These are phyloP conservation scores for Strix aluco DNA, from an alignment of 2,113 vertebrate species.

Conservation along the genomic window DNA sequence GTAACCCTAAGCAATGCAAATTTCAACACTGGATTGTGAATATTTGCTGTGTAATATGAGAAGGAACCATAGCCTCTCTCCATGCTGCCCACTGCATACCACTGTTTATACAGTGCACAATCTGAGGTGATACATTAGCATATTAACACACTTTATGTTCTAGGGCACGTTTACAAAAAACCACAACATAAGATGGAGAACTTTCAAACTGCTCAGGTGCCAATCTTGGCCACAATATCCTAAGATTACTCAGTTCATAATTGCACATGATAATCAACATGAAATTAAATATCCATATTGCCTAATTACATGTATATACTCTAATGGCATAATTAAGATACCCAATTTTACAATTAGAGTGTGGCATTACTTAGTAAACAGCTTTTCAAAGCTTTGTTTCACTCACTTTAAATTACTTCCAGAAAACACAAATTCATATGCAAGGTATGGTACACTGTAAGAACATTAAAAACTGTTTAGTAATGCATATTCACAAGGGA, in stretches of 20 bases:
- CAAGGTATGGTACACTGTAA: background rate
- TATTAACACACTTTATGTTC: background rate
- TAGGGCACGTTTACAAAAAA: background rate
- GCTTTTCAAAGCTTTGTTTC: conserved; percentile 34
- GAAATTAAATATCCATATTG: conserved; percentile 45
- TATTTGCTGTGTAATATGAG: background rate
- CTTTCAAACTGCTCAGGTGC: background rate
- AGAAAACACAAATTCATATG: conserved; percentile 3
- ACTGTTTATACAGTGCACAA: background rate
- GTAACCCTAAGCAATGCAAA: background rate
- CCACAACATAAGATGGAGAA: background rate
- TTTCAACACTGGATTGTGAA: background rate
- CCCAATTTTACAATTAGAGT: conserved; percentile 19
- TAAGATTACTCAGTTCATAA: conserved; percentile 15
- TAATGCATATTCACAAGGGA: background rate
- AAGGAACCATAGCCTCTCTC: background rate
- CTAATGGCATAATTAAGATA: conserved; percentile 34
- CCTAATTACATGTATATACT: conserved; percentile 1
- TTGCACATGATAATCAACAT: conserved; percentile 10
- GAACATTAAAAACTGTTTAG: background rate
- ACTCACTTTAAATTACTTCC: background rate
- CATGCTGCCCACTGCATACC: background rate
- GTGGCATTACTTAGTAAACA: conserved; percentile 21
- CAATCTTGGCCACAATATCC: background rate
- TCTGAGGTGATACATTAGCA: background rate